A percentile compares a stretch with the other conserved stretches of the same genome.
Evolutionary conservation across 1,140 invertebrate genomes (phyloP).

Genomic region (Apolygus lucorum): DNA sequence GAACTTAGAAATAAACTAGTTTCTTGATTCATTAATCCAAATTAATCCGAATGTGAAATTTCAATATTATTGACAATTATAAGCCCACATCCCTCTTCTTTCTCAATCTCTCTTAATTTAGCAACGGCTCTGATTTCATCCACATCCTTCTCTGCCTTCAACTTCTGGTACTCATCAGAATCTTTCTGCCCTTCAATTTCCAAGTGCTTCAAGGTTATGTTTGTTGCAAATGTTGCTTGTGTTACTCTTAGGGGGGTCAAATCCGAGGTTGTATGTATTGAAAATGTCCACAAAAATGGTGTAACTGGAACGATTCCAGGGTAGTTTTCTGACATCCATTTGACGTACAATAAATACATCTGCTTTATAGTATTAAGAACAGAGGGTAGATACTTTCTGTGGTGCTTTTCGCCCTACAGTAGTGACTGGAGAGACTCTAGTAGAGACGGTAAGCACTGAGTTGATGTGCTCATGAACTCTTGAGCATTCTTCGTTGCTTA

Average conservation of each 20-base stretch:
- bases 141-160: slow-evolving; percentile 14
- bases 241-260: slow-evolving; percentile 24
- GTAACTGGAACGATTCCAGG: not conserved
- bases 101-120: no score
- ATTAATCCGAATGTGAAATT: not conserved
- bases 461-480: not conserved
- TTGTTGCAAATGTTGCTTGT: slow-evolving; percentile 25
- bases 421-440: not conserved
- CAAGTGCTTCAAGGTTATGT: slow-evolving; percentile 8
- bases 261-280: slow-evolving; percentile 23
- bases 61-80: not conserved
- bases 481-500: not conserved
- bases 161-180: slow-evolving; percentile 2
- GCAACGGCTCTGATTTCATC: slow-evolving; percentile 17
- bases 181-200: slow-evolving; percentile 12
- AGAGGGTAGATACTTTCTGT: not conserved
- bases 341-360: not conserved
- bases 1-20: not conserved
- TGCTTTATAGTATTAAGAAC: not conserved
- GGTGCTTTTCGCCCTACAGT: not conserved
- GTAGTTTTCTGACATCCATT: not conserved
- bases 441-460: not conserved
- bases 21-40: not conserved
- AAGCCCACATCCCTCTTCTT: not conserved
- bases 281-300: not conserved